phyloP scores from a whole-genome alignment of 2,797 vertebrate species.

The Sebastes variabilis region DNA sequence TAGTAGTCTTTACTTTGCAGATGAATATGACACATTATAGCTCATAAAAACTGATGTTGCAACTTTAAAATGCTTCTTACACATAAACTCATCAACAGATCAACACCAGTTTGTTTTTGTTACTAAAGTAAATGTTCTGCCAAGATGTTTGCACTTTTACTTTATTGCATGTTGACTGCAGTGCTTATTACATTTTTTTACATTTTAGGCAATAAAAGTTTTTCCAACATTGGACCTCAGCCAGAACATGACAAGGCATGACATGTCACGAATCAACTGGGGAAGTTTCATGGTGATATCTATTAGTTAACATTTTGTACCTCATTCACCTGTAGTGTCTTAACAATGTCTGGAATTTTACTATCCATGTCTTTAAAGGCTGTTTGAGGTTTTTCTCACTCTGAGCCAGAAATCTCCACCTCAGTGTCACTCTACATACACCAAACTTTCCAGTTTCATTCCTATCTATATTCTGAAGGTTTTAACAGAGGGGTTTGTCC shows the following conservation, averaged over 20 bases:
- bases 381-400: no score
- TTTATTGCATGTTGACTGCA: neutral
- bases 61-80: neutral
- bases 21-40: neutral
- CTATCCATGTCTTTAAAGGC: no score
- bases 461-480: no score
- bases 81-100: neutral
- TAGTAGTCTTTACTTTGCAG: neutral
- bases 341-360: no score
- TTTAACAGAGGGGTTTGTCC: no score
- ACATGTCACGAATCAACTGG: no score
- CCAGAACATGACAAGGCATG: neutral
- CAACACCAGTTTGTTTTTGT: neutral
- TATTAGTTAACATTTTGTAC: no score
- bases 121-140: neutral
- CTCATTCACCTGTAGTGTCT: no score
- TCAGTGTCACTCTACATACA: fast-evolving
- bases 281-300: no score
- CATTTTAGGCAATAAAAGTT: neutral
- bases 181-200: neutral
- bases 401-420: no score
- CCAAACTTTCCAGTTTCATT: no score
- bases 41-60: neutral
- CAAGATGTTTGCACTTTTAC: neutral
- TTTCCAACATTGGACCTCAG: neutral